phyloP scores from a whole-genome alignment of 2,888 invertebrate genomes.

The Trissonchulus sp. region DNA sequence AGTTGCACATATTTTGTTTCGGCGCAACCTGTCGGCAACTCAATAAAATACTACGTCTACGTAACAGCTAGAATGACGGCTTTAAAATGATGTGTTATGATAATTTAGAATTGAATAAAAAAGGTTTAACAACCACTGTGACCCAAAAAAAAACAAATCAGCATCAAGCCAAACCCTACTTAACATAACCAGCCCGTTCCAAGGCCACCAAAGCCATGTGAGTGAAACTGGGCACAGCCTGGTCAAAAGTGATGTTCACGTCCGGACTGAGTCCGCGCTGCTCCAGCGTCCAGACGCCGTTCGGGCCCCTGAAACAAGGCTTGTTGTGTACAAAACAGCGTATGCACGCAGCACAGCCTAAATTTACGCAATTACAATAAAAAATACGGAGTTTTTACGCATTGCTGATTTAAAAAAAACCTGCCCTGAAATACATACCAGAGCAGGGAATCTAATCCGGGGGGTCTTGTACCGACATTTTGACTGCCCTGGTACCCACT shows the following conservation, averaged over 20 bases:
- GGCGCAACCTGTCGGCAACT: too few relatives aligned
- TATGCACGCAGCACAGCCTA: not conserved
- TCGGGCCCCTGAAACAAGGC: conserved; percentile 67
- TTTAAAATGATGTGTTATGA: too few relatives aligned
- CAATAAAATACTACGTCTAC: too few relatives aligned
- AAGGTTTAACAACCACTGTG: too few relatives aligned
- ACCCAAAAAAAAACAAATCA: too few relatives aligned
- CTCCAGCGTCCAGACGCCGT: conserved; percentile 93
- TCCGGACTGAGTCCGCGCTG: conserved; percentile 76
- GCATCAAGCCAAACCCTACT: too few relatives aligned
- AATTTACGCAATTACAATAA: not conserved
- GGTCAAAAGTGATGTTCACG: conserved; percentile 72
- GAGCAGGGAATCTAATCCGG: not conserved
- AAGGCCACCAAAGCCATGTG: conserved; percentile 85
- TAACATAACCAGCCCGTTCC: conserved; percentile 60
- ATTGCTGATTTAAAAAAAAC: not conserved
- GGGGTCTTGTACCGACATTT: too few relatives aligned
- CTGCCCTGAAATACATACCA: not conserved
- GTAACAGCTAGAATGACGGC: too few relatives aligned
- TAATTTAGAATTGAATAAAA: too few relatives aligned
- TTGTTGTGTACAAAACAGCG: conserved; percentile 28
- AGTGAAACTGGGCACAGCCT: conserved; percentile 82
- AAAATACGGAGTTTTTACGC: not conserved
- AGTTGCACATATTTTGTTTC: too few relatives aligned
- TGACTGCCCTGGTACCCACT: too few relatives aligned